Base-by-base conservation (phyloP, 2,113 vertebrate genomes). In the Calidris pygmaea region DNA sequence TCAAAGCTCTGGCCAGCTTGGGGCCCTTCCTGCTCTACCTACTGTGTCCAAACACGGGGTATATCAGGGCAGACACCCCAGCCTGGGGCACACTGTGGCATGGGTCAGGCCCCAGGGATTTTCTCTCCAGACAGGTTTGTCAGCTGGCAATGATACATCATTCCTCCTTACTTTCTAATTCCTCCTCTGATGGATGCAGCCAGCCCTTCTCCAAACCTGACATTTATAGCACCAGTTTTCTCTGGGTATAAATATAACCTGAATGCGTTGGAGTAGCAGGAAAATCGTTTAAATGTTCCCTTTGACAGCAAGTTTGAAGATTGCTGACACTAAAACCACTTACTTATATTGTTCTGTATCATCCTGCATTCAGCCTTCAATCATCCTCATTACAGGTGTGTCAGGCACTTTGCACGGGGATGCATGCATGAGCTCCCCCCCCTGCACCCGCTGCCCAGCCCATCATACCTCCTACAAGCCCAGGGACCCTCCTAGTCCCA, bases 291-390 rank as follows among this genome's bases (percentile, higher is more conserved):
- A 97, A 97, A 97, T 96, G 95, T 97, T 95, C 94, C 96, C 95
- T 97, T 94, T 97, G 96, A 97, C 97, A 96, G 96, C 95, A 78
- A 95, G 94, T 95, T 94, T 93, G 96, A 97, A 96, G 96, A 97
- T 87, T 96, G 96, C 97, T 96, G 97, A 97, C 97, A 97, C 97
- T 97, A 97, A 97, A 97, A 96, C 95, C 96, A 92, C 96, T 97
- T 96, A 87, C 94, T 76, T 93, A 91, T 93, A 97, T 96, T 96
- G 97, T 96, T 96, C 94, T 90, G 94, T 91, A 96, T 96, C 95
- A 96, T 95, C 90, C 95, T 43, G 94, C 85, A 45, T 79, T 93
- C 91, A 97, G 93, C 93, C 89, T 83, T 96, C 97, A 95, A 96
- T 97, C 97, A 96, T 65, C 81, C 87, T 92, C 90, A 85, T 95